Base-by-base conservation (phyloP, 1,140 invertebrate genomes). In the Drosophila lowei region DNA sequence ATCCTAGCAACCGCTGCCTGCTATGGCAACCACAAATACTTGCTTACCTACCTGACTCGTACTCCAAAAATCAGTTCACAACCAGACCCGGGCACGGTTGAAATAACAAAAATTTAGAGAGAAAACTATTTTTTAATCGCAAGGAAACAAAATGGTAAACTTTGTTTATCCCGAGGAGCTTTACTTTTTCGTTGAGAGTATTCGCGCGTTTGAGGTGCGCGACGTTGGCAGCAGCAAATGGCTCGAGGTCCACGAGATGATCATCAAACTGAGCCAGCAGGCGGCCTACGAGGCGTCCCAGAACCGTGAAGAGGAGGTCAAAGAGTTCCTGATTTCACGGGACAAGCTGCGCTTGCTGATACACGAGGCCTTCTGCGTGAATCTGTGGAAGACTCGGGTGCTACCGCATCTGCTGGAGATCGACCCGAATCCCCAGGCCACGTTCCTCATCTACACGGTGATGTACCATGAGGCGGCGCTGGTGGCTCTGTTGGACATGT, bases 241-340 rank as follows among this genome's bases (percentile, higher is more conserved):
- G 96, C 92, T 96, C 43, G 95, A 96, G 77, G 94, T 94, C 90
- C 96, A 97, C 76, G 94, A 95, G 79, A 93, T 94, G 71, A 89
- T 96, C 3, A 94, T 96, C 72, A 95, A 96, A 88, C 84, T 97
- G n/a, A 95, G 95, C 70, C 95, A 96, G 88, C 95, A 97, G 92
- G 95, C 95, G 34, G 93, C 95, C 68, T 91, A 96, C 18, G 95
- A 97, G 92, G 94, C 95, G 18, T 93, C 92, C 11, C 92, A 92
- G 23, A 89, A 94, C 71, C 93, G 93, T 52, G 95, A 96, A 80
- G 96, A 96, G 92, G 92, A 93, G 28, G 94, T 96, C 0, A 96
- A 96, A 89, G 95, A 96, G 91, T 83, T 80, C 56, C 71, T 90
- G 6, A 85, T 92, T 92, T 76, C 90, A 1, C 75, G 71, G 0